Conservation (phyloP, 2,888 invertebrate species). For the Heliothis peltigera region DNA sequence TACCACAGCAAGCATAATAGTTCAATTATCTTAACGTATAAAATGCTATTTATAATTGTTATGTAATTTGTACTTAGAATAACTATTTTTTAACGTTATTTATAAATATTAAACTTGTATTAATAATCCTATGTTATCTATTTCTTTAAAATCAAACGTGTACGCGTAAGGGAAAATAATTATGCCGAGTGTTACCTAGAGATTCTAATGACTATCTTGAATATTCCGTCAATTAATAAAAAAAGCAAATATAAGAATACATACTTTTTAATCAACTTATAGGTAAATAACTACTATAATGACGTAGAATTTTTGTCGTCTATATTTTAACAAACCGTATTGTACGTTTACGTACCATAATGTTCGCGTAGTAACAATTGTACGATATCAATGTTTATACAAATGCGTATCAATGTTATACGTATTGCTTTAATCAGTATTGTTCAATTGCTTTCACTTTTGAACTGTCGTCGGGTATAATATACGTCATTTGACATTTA, state of each 20-base stretch:
- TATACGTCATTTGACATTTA: background rate
- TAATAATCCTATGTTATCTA: no score
- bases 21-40: slow-evolving; percentile 12
- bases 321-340: slow-evolving; percentile 14
- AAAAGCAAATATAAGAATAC: background rate
- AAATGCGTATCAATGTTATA: slow-evolving; percentile 33
- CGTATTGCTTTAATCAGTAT: slow-evolving; percentile 24
- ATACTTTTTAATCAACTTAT: background rate
- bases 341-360: no score
- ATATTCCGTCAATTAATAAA: background rate
- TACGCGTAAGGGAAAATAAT: no score
- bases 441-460: slow-evolving; percentile 34
- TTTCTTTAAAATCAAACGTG: no score
- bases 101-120: background rate
- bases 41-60: slow-evolving; percentile 14
- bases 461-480: slow-evolving; percentile 15
- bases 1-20: slow-evolving; percentile 8
- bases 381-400: slow-evolving; percentile 38
- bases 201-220: no score
- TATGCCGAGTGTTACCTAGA: no score
- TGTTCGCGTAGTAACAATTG: slow-evolving; percentile 25
- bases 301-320: slow-evolving; percentile 3
- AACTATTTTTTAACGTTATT: slow-evolving; percentile 6
- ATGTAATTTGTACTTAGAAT: slow-evolving; percentile 11
- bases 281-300: background rate